phyloP scores from a whole-genome alignment of 2,113 vertebrate genomes.

The Phainopepla nitens region DNA sequence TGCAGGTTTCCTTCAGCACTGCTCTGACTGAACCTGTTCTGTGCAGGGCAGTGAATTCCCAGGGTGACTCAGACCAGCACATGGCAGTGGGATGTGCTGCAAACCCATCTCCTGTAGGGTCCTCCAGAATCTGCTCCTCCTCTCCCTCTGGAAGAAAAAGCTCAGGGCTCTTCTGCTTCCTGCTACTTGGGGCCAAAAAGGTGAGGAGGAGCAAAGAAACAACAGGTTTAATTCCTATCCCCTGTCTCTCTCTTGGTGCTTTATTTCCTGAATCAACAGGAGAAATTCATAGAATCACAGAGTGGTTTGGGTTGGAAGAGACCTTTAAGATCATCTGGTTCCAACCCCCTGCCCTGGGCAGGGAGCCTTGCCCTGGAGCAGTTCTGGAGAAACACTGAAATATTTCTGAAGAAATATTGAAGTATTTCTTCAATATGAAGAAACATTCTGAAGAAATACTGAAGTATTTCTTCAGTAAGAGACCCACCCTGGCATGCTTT shows the following conservation, averaged over 20 bases:
- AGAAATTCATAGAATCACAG: not conserved
- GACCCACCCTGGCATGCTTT: not conserved
- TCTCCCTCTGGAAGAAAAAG: not conserved
- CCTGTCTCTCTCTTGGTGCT: not conserved
- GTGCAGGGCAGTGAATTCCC: not conserved
- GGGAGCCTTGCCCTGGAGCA: not conserved
- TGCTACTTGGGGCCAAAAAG: not conserved
- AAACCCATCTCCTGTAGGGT: not conserved
- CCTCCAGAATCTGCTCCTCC: not conserved
- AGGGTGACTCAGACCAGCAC: not conserved
- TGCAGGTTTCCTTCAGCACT: not conserved
- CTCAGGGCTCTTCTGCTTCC: not conserved
- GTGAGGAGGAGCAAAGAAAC: not conserved
- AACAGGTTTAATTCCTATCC: not conserved
- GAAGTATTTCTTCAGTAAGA: not conserved
- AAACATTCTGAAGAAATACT: too few relatives aligned
- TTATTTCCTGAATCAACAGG: not conserved
- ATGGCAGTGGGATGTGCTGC: not conserved
- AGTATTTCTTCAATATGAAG: not conserved
- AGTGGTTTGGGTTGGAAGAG: not conserved
- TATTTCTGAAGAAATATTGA: too few relatives aligned
- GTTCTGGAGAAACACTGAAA: not conserved
- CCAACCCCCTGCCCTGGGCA: not conserved
- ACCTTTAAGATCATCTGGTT: not conserved
- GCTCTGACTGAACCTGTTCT: not conserved